Evolutionary conservation across 2,888 invertebrate species (phyloP).

Genomic region (Cosmia trapezina): DNA sequence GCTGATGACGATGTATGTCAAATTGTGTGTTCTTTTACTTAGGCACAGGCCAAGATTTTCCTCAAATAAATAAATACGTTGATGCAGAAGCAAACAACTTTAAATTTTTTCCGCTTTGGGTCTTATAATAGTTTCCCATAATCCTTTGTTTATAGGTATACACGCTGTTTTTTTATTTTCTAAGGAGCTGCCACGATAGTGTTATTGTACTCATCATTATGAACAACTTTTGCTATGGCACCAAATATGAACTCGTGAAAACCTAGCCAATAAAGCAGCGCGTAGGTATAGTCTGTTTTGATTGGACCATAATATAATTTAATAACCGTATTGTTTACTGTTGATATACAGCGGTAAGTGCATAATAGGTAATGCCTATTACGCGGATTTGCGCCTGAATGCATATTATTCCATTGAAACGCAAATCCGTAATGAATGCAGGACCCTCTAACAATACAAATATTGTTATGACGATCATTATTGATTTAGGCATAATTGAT

Average conservation of each 20-base stretch:
- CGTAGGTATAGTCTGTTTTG: not conserved
- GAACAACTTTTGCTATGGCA: no score
- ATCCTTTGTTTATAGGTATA: not conserved
- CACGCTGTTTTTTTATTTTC: no score
- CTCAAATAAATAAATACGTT: not conserved
- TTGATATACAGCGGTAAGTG: conserved; percentile 37
- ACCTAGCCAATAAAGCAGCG: no score
- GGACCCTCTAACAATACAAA: conserved; percentile 39
- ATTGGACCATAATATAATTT: conserved; percentile 25
- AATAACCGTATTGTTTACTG: conserved; percentile 43
- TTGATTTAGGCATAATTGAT: conserved; percentile 15
- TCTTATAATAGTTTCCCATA: not conserved
- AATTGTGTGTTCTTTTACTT: not conserved
- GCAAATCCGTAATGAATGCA: conserved; percentile 52
- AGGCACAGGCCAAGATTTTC: not conserved
- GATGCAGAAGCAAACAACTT: no score
- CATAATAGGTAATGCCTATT: conserved; percentile 53
- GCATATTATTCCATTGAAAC: conserved; percentile 54
- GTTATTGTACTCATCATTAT: no score
- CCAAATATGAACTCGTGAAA: no score
- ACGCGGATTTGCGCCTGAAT: conserved; percentile 57
- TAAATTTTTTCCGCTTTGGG: not conserved
- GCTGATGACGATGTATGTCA: not conserved
- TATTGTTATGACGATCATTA: conserved; percentile 33
- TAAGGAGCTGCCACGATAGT: no score